A percentile compares a stretch with the other conserved stretches of the same genome.
phyloP scores from a whole-genome alignment of 2,888 invertebrate species.

The Andrena praecox region DNA sequence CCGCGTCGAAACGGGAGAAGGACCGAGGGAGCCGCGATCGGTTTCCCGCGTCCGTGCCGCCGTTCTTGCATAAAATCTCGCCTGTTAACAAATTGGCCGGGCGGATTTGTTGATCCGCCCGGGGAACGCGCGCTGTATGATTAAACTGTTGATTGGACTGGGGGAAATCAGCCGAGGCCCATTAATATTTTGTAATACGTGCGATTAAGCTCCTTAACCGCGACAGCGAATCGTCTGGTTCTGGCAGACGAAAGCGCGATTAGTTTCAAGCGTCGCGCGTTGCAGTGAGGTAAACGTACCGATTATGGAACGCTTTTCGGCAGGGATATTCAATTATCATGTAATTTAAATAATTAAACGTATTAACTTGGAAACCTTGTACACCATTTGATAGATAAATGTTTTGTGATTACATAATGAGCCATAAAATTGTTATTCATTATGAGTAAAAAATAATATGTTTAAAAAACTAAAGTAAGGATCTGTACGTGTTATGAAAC shows the following conservation, averaged over 20 bases:
- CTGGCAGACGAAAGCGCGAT: not conserved
- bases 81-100: slow-evolving; percentile 55
- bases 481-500: too few relatives aligned
- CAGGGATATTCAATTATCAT: too few relatives aligned
- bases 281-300: too few relatives aligned
- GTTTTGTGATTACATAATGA: too few relatives aligned
- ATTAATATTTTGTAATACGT: slow-evolving; percentile 48
- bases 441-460: too few relatives aligned
- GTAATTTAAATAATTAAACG: too few relatives aligned
- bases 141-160: slow-evolving; percentile 39
- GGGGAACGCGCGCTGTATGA: slow-evolving; percentile 25
- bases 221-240: not conserved
- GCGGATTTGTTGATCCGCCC: slow-evolving; percentile 41
- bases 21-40: slow-evolving; percentile 29
- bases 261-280: too few relatives aligned
- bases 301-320: too few relatives aligned
- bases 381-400: too few relatives aligned
- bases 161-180: slow-evolving; percentile 33
- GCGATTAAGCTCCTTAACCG: slow-evolving; percentile 4
- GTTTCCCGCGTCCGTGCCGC: slow-evolving; percentile 47
- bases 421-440: too few relatives aligned
- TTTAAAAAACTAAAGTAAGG: too few relatives aligned
- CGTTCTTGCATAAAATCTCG: slow-evolving; percentile 37
- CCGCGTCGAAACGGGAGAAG: slow-evolving; percentile 42
- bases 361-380: too few relatives aligned